A percentile compares a stretch with the other conserved stretches of the same genome.
These are phyloP conservation scores for Protonibea diacanthus DNA, from an alignment of 2,797 vertebrate genomes.

Conservation along the genomic window DNA sequence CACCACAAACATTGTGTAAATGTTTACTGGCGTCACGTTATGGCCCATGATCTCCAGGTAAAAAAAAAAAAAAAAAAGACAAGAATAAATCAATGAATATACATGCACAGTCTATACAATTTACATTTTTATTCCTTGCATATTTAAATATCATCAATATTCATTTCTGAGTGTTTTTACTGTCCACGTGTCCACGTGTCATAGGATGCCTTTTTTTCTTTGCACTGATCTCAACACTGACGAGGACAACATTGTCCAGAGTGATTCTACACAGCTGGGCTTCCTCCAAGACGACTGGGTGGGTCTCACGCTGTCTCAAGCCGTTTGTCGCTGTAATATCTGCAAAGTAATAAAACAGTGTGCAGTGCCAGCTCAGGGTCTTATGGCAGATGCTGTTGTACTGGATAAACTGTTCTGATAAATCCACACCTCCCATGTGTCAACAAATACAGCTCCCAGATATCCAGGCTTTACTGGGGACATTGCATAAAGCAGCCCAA, in stretches of 20 bases:
- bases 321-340: no score
- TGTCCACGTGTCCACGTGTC: no score
- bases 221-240: not conserved
- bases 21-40: no score
- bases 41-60: no score
- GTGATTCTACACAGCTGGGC: not conserved
- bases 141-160: not conserved
- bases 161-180: not conserved
- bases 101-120: no score
- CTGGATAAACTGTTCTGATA: not conserved
- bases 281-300: no score
- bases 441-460: not conserved
- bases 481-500: not conserved
- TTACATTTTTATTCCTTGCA: no score
- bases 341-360: not conserved
- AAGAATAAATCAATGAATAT: no score
- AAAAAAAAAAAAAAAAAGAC: no score
- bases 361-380: not conserved
- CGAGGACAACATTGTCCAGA: not conserved
- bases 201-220: not conserved
- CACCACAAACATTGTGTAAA: no score
- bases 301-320: no score
- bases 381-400: not conserved
- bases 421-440: not conserved
- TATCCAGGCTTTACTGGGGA: not conserved